phyloP scores from a whole-genome alignment of 2,888 invertebrate genomes.

The Corbicula japonica region DNA sequence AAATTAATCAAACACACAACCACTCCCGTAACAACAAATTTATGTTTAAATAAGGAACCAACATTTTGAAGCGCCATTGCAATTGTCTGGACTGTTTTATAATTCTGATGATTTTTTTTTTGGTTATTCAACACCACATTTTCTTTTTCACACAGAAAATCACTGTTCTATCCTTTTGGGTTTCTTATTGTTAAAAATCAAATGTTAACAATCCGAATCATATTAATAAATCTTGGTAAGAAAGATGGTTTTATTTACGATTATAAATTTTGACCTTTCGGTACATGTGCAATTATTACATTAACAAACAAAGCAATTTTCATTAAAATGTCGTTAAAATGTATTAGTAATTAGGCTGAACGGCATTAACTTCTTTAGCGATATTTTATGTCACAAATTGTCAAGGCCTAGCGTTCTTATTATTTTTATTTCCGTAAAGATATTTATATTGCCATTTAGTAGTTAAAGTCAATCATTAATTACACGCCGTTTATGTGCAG shows the following conservation, averaged over 20 bases:
- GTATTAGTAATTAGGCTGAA: conserved; percentile 4
- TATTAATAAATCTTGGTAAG: not conserved
- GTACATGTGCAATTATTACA: too few relatives aligned
- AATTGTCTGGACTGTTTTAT: not conserved
- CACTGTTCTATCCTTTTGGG: not conserved
- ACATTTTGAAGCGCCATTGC: not conserved
- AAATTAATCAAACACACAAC: not conserved
- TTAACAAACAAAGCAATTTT: not conserved
- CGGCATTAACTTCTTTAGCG: not conserved
- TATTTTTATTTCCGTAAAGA: too few relatives aligned
- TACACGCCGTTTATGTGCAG: too few relatives aligned
- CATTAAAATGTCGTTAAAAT: conserved; percentile 13
- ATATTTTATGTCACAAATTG: conserved; percentile 4
- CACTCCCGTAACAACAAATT: too few relatives aligned
- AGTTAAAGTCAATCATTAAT: too few relatives aligned
- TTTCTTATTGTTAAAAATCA: not conserved
- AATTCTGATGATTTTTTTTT: not conserved
- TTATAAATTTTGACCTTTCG: too few relatives aligned
- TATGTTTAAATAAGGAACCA: not conserved
- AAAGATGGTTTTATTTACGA: too few relatives aligned
- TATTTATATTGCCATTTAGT: too few relatives aligned
- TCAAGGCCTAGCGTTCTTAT: conserved; percentile 2
- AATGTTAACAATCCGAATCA: not conserved
- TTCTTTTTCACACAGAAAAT: not conserved
- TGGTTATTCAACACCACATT: not conserved